Conservation (phyloP, 2,888 invertebrate species). For the Furcula furcula region DNA sequence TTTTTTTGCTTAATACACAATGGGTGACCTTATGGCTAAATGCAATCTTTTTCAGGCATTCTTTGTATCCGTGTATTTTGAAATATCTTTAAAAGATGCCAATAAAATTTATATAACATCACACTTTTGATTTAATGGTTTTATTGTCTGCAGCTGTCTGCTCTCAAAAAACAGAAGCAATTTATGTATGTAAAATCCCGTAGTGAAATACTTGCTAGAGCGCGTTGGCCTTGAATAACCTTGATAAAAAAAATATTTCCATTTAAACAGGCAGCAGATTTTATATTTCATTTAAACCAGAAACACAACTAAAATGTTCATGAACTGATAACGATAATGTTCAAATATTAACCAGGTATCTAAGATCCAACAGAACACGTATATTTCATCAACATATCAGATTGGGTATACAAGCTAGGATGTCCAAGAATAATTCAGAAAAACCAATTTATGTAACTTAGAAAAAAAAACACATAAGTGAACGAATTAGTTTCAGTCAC, state of each 20-base stretch:
- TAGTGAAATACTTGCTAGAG: neutral
- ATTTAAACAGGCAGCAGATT: neutral
- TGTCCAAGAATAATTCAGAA: neutral
- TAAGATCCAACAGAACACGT: neutral
- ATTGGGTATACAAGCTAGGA: neutral
- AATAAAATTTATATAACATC: too few relatives aligned
- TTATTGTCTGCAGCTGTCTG: too few relatives aligned
- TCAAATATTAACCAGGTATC: constrained; percentile 1
- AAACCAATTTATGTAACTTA: neutral
- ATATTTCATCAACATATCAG: neutral
- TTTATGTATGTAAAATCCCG: too few relatives aligned
- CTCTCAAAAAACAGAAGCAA: too few relatives aligned
- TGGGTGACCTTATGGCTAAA: too few relatives aligned
- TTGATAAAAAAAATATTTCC: neutral
- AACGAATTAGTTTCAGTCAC: constrained; percentile 14
- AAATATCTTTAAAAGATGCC: too few relatives aligned
- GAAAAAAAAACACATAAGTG: neutral
- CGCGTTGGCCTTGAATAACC: neutral
- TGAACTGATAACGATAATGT: neutral
- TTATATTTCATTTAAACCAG: neutral
- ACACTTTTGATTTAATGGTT: too few relatives aligned
- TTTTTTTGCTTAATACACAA: too few relatives aligned
- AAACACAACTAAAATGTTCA: neutral
- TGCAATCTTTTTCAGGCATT: too few relatives aligned
- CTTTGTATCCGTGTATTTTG: too few relatives aligned